A percentile compares a stretch with the other conserved stretches of the same genome.
phyloP scores from a whole-genome alignment of 2,113 vertebrate genomes.

The Apteryx mantelli region DNA sequence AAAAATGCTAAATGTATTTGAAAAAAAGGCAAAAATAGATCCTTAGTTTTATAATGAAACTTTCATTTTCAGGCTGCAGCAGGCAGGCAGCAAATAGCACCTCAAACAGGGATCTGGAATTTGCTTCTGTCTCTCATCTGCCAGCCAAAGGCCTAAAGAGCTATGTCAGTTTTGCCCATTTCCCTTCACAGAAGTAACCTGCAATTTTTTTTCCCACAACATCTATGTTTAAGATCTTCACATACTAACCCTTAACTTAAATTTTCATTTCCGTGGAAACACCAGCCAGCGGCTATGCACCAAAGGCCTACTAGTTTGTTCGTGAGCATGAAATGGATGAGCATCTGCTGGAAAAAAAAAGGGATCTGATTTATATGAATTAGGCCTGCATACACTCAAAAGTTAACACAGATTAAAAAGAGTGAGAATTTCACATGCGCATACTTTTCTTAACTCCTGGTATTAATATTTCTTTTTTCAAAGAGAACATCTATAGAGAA shows the following conservation, averaged over 20 bases:
- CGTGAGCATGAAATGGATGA: neutral
- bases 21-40: neutral
- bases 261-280: constrained; percentile 11
- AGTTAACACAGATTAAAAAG: neutral
- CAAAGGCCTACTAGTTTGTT: constrained; percentile 11
- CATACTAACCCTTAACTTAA: neutral
- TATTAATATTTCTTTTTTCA: neutral
- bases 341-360: neutral
- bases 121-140: neutral
- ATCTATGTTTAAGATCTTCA: neutral
- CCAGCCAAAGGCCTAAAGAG: neutral
- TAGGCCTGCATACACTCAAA: neutral
- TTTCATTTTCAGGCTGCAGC: neutral
- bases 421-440: neutral
- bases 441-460: neutral
- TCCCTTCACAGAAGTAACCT: neutral
- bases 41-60: neutral
- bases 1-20: neutral
- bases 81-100: neutral
- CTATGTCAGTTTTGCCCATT: neutral
- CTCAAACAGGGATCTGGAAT: accelerated
- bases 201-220: neutral
- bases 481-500: neutral
- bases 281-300: neutral
- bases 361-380: neutral